phyloP scores from a whole-genome alignment of 1,140 invertebrate species.

The Thaumatotibia leucotreta region DNA sequence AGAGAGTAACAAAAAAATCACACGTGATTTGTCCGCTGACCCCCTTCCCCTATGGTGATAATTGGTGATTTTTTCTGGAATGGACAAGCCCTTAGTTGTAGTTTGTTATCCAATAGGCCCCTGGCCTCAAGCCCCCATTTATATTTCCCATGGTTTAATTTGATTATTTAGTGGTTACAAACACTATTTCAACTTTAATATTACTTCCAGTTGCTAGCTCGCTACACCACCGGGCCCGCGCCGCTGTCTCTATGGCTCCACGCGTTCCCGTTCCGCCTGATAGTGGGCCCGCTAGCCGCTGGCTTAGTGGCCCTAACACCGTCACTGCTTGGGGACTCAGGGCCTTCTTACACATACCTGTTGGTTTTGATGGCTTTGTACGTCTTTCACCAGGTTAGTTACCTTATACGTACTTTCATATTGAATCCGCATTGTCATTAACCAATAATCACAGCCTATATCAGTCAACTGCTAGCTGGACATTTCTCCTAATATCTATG shows the following conservation, averaged over 20 bases:
- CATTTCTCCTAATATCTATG: too few species aligned
- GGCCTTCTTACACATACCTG: conserved; percentile 84
- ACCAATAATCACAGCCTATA: too few species aligned
- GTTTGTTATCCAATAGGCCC: too few species aligned
- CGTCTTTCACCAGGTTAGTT: conserved; percentile 91
- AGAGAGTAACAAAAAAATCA: too few species aligned
- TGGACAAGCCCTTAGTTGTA: too few species aligned
- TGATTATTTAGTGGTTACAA: too few species aligned
- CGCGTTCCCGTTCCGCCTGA: conserved; percentile 91
- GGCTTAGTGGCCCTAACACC: conserved; percentile 91
- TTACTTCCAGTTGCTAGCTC: conserved; percentile 72
- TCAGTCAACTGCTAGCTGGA: too few species aligned
- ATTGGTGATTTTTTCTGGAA: too few species aligned
- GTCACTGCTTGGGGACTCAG: conserved; percentile 77
- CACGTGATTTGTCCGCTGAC: too few species aligned
- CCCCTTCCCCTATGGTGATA: too few species aligned
- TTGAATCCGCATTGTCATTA: background rate
- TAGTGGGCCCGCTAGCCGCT: conserved; percentile 91
- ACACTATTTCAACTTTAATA: background rate
- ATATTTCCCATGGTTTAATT: too few species aligned
- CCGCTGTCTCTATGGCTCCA: conserved; percentile 94
- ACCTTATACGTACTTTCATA: background rate
- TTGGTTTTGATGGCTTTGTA: conserved; percentile 87
- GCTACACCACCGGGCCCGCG: conserved; percentile 91
- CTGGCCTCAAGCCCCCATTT: too few species aligned